These are phyloP conservation scores for Atethmia centrago DNA, from an alignment of 2,888 invertebrate genomes.

Conservation along the genomic window DNA sequence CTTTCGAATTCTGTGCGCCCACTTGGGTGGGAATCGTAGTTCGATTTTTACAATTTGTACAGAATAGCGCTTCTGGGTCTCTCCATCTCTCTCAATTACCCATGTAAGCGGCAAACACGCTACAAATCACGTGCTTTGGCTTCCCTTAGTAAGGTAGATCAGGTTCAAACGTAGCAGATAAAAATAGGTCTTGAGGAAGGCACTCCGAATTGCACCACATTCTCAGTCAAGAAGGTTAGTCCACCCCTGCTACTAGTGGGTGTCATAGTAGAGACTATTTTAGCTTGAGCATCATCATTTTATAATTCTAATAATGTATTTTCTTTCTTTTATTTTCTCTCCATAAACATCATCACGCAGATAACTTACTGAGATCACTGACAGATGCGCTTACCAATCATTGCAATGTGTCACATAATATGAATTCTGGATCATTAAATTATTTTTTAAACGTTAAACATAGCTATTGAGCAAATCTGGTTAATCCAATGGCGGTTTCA, in stretches of 20 bases:
- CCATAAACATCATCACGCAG: neutral
- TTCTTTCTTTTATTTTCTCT: neutral
- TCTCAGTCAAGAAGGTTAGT: too few relatives aligned
- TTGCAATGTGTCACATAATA: neutral
- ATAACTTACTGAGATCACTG: neutral
- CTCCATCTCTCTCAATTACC: too few relatives aligned
- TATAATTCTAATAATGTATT: neutral
- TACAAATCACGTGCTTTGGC: too few relatives aligned
- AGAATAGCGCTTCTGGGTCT: neutral
- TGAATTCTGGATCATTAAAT: neutral
- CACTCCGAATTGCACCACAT: too few relatives aligned
- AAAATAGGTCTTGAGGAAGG: too few relatives aligned
- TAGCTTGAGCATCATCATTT: neutral
- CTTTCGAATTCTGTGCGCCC: neutral
- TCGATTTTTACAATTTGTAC: neutral
- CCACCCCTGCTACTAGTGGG: too few relatives aligned
- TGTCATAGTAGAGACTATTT: neutral
- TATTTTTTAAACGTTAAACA: neutral
- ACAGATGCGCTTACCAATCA: neutral
- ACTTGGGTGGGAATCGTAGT: neutral
- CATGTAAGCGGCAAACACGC: too few relatives aligned
- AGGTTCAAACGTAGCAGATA: constrained; percentile 3
- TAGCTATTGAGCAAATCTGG: constrained; percentile 9
- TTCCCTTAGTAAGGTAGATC: constrained; percentile 10
- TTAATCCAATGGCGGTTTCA: constrained; percentile 17